Conservation (phyloP, 2,888 invertebrate species). For the Neoaliturus tenellus region DNA sequence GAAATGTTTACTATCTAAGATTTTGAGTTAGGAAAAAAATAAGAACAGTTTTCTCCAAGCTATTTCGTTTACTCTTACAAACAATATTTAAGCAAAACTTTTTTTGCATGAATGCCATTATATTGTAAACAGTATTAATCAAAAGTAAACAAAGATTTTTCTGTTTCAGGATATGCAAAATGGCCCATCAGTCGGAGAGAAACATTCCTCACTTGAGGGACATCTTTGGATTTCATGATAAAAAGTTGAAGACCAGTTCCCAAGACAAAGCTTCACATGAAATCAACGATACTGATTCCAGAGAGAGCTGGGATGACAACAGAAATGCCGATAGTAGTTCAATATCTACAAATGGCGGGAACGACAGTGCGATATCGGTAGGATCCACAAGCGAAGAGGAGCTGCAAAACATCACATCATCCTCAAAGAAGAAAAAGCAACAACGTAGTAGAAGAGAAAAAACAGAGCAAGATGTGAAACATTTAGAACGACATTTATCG, state of each 20-base stretch:
- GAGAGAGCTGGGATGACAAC: conserved; percentile 26
- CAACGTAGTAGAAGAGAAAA: conserved; percentile 81
- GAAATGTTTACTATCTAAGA: too few relatives aligned
- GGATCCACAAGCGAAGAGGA: conserved; percentile 72
- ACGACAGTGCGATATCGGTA: conserved; percentile 72
- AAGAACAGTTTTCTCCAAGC: too few relatives aligned
- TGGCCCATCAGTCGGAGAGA: conserved; percentile 76
- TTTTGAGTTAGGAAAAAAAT: too few relatives aligned
- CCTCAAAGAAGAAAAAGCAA: conserved; percentile 64
- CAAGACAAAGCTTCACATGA: conserved; percentile 10
- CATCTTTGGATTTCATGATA: conserved; percentile 79
- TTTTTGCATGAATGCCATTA: too few relatives aligned
- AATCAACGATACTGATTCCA: conserved; percentile 30
- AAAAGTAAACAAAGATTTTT: not conserved
- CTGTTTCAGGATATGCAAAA: conserved; percentile 45
- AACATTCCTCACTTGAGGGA: conserved; percentile 87
- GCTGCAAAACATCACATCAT: conserved; percentile 62
- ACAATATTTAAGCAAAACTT: too few relatives aligned
- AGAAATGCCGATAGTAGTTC: conserved; percentile 68
- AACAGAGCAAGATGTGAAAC: conserved; percentile 82
- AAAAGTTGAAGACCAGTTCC: conserved; percentile 52
- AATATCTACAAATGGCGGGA: conserved; percentile 71
- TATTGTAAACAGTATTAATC: too few relatives aligned
- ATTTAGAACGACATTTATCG: conserved; percentile 87
- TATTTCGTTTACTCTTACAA: too few relatives aligned